Percentiles rank a stretch among this genome's conserved stretches.
phyloP scores from a whole-genome alignment of 64 coral and sea anemone genomes.

The Montipora foliosa region DNA sequence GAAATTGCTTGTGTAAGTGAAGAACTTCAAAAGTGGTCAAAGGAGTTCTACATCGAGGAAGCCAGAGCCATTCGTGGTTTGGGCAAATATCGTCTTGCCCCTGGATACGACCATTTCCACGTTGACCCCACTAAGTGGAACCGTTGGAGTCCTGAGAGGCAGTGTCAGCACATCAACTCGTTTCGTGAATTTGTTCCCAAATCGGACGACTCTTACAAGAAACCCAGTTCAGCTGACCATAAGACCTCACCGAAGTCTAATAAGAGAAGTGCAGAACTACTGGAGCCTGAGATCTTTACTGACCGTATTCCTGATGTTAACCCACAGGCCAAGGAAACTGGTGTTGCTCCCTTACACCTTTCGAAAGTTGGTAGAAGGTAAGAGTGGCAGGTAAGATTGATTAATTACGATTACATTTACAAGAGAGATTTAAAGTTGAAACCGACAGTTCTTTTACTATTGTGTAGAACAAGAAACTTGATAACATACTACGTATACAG shows the following conservation, averaged over 20 bases:
- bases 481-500: constrained; percentile 22
- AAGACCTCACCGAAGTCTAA: constrained; percentile 15
- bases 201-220: constrained; percentile 57
- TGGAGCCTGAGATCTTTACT: constrained; percentile 39
- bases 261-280: constrained; percentile 50
- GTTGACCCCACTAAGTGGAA: constrained; percentile 34
- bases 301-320: constrained; percentile 38
- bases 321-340: constrained; percentile 17
- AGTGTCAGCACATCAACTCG: neutral
- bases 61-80: neutral
- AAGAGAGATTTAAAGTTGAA: constrained; percentile 11
- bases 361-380: constrained; percentile 46
- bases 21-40: constrained; percentile 16
- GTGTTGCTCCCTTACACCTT: constrained; percentile 24
- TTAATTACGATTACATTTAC: constrained; percentile 1
- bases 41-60: constrained; percentile 41
- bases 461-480: constrained; percentile 34
- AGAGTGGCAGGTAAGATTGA: constrained; percentile 46
- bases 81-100: constrained; percentile 1
- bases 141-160: constrained; percentile 37
- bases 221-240: constrained; percentile 36
- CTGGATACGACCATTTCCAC: constrained; percentile 25
- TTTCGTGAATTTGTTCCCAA: constrained; percentile 34
- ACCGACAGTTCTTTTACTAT: constrained; percentile 43
- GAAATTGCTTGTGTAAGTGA: constrained; percentile 28